Conservation (phyloP, 2,113 vertebrate genomes). For the Lampris megalopsis region DNA sequence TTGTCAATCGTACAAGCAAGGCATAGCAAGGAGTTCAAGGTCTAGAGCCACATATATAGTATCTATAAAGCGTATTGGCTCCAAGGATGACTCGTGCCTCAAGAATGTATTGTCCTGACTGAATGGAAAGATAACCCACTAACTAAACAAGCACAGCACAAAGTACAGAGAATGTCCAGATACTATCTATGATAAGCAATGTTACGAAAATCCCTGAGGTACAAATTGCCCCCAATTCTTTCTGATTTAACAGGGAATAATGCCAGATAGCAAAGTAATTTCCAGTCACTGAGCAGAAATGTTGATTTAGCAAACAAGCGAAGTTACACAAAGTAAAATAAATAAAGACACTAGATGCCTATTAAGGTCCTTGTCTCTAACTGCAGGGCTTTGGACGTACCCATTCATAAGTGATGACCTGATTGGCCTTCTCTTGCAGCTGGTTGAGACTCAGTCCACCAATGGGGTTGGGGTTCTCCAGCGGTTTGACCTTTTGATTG, state of each 20-base stretch:
- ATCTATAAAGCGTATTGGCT: too few species aligned
- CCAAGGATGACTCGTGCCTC: too few species aligned
- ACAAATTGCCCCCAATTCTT: too few species aligned
- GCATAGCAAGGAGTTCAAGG: too few species aligned
- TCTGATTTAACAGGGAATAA: too few species aligned
- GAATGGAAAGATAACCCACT: too few species aligned
- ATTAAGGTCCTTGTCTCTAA: neutral
- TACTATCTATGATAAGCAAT: neutral
- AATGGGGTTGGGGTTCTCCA: conserved; percentile 84
- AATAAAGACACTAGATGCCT: too few species aligned
- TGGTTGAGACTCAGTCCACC: conserved; percentile 89
- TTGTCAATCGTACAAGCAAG: too few species aligned
- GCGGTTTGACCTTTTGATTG: conserved; percentile 85
- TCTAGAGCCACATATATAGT: too few species aligned
- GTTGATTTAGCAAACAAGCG: neutral
- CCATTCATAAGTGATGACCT: conserved; percentile 96
- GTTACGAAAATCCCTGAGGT: neutral
- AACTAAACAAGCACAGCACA: too few species aligned
- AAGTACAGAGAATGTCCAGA: too few species aligned
- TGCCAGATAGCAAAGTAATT: neutral
- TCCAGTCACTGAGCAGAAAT: neutral
- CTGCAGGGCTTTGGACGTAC: conserved; percentile 70
- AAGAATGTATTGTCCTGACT: too few species aligned
- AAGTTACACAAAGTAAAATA: neutral
- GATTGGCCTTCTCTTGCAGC: conserved; percentile 93